Evolutionary conservation across 2,888 invertebrate species (phyloP).

Genomic region (Anthrax anthrax): DNA sequence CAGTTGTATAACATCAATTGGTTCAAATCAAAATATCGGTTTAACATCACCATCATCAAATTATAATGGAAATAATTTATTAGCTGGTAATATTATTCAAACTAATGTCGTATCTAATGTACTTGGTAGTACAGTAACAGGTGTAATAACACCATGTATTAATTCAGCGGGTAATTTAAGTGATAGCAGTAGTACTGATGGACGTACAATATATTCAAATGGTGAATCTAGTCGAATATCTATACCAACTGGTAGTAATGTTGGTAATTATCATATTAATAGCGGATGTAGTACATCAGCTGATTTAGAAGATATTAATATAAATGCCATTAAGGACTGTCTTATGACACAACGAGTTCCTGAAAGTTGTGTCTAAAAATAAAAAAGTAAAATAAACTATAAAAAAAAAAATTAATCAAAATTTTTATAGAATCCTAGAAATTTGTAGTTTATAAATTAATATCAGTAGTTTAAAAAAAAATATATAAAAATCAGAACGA

Average conservation of each 20-base stretch:
- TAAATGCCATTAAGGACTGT: constrained; percentile 75
- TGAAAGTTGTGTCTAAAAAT: constrained; percentile 70
- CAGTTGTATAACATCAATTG: constrained; percentile 9
- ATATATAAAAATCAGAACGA: too few species aligned
- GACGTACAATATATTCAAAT: constrained; percentile 1
- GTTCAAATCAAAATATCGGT: constrained; percentile 5
- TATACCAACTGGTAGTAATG: background rate
- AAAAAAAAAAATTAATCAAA: too few species aligned
- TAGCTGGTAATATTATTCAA: constrained; percentile 22
- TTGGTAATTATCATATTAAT: constrained; percentile 9
- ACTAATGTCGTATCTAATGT: constrained; percentile 17
- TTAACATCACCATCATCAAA: constrained; percentile 2
- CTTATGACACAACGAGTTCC: constrained; percentile 76
- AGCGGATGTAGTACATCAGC: constrained; percentile 26
- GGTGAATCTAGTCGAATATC: background rate
- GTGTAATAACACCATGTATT: background rate
- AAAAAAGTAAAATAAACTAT: background rate
- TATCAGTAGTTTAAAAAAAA: too few species aligned
- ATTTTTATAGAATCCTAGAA: too few species aligned
- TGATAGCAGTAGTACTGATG: background rate
- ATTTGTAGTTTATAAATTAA: too few species aligned
- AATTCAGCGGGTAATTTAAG: background rate
- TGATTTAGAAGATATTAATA: constrained; percentile 46
- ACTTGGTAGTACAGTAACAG: constrained; percentile 13
- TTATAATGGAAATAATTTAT: constrained; percentile 25